Base-by-base conservation (phyloP, 1,140 invertebrate genomes). In the Drosophila carrolli region DNA sequence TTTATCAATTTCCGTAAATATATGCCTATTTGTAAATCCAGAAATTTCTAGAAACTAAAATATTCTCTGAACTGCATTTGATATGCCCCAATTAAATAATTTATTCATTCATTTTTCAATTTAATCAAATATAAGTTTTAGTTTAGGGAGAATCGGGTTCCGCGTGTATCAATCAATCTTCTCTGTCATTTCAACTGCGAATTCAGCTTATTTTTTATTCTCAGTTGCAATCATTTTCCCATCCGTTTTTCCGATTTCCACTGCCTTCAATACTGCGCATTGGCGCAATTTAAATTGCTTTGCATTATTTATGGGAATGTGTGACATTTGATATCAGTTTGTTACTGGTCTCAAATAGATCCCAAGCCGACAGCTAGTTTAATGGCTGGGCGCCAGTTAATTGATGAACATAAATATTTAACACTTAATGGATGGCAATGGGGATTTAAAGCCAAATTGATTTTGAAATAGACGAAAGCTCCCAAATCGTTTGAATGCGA, bases 271-370 rank as follows among this genome's bases (percentile, higher is more conserved):
- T n/a, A 54, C 38, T 62, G 50, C 60, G 48, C 60, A 55, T 11
- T 55, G 50, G 4, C 50, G 35, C 29, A 7, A 37, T 46, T 63
- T 63, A 37, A 63, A 63, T 55, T 13, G 50, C 50, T 63, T 63
- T 63, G 40, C 40, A 63, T 63, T 46, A 63, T 63, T 63, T 23
- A 44, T 63, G 50, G 29, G 19, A 35, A 9, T n/a, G 38, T 14
- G 11, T 23, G 50, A 35, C 40, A 55, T 14, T 63, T 63, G 41
- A 44, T 55, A 63, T 63, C 40, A 54, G 29, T 46, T 44, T 13
- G 51, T 27, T 55, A 37, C 32, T 55, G 38, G 48, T 23, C 19
- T 48, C 29, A 37, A 46, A 43, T 32, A 27, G 38, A 62, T 44
- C 27, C 43, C 57, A 10, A 6, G 19, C 44, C 40, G 32, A 40